Evolutionary conservation across 2,888 invertebrate species (phyloP).

Genomic region (Eugnorisma glareosa): DNA sequence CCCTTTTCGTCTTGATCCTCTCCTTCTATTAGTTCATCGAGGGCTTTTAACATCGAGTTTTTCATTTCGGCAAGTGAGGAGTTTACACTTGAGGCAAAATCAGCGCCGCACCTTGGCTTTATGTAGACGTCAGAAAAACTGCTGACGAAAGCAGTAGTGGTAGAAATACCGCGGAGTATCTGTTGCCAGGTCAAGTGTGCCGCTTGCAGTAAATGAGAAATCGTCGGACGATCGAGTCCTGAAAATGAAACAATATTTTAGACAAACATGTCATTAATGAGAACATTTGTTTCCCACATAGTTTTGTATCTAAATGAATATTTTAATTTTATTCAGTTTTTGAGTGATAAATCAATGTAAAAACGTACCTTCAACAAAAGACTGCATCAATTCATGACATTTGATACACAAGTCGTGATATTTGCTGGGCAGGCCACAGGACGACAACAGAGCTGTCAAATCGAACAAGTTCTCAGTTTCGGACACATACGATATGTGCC

Average conservation of each 20-base stretch:
- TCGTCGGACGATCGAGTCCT: constrained; percentile 91
- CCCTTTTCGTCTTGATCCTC: constrained; percentile 51
- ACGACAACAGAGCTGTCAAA: constrained; percentile 83
- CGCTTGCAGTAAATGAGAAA: constrained; percentile 92
- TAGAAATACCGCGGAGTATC: constrained; percentile 90
- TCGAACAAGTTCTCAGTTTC: constrained; percentile 84
- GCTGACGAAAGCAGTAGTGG: constrained; percentile 89
- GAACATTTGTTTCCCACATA: not conserved
- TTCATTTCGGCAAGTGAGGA: constrained; percentile 88
- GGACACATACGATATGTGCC: constrained; percentile 73
- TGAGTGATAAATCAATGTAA: not conserved
- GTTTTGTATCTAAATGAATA: not conserved
- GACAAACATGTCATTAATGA: not conserved
- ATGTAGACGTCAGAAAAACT: constrained; percentile 93
- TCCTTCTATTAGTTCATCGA: constrained; percentile 72
- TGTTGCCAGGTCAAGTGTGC: constrained; percentile 92
- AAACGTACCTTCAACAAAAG: constrained; percentile 85
- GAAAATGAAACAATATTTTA: constrained; percentile 66
- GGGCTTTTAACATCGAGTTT: constrained; percentile 83
- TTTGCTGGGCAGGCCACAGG: constrained; percentile 81
- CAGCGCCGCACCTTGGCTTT: constrained; percentile 87
- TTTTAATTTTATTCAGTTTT: not conserved
- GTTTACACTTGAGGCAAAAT: constrained; percentile 79
- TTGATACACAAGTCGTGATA: constrained; percentile 81
- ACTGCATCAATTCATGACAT: constrained; percentile 84